Evolutionary conservation across 2,797 vertebrate species (phyloP).

Genomic region (Ceryle rudis): DNA sequence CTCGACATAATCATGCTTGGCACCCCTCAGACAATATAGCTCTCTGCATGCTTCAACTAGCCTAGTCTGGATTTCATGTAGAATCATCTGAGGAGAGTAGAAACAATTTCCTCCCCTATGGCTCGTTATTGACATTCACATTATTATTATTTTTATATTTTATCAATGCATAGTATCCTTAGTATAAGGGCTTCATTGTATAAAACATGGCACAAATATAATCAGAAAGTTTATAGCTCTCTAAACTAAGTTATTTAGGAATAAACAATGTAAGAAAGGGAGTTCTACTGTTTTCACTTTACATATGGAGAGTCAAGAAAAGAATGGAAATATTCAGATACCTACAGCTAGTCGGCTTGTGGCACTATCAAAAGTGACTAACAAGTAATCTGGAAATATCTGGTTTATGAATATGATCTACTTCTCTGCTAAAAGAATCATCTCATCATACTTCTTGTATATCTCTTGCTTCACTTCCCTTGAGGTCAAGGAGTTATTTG

Average conservation of each 20-base stretch:
- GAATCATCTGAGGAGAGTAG: not conserved
- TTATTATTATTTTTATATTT: not conserved
- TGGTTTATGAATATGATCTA: not conserved
- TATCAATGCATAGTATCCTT: not conserved
- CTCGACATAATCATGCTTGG: not conserved
- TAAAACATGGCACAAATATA: not conserved
- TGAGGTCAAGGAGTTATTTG: not conserved
- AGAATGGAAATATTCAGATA: not conserved
- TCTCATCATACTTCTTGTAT: not conserved
- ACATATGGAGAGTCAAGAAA: not conserved
- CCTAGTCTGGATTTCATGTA: not conserved
- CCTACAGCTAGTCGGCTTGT: not conserved
- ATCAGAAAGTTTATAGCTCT: not conserved
- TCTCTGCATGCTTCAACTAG: not conserved
- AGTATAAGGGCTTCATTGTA: not conserved
- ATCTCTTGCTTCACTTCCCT: not conserved
- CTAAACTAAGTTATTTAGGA: not conserved
- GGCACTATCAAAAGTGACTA: not conserved
- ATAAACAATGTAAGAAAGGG: not conserved
- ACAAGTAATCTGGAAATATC: not conserved
- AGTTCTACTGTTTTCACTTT: not conserved
- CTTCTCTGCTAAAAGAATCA: not conserved
- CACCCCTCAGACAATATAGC: not conserved
- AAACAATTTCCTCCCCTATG: not conserved
- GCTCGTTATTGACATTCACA: not conserved